Conservation (phyloP, 2,797 vertebrate genomes). For the Oreortyx pictus region DNA sequence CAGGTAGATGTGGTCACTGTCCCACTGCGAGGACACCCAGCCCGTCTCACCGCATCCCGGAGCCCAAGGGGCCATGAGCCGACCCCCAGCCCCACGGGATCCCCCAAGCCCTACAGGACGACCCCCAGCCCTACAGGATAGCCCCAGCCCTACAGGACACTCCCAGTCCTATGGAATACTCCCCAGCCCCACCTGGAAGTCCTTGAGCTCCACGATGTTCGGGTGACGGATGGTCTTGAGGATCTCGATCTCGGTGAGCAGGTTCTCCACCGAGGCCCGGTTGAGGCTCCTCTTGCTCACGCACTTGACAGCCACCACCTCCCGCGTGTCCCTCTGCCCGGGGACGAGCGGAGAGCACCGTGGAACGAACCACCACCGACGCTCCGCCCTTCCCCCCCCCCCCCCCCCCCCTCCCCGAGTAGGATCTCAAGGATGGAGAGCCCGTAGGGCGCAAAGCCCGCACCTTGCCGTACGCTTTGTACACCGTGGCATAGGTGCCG, state of each 20-base stretch:
- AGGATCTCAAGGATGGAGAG: no score
- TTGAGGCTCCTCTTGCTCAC: slow-evolving; percentile 94
- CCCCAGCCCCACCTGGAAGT: slow-evolving; percentile 87
- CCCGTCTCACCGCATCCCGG: fast-evolving
- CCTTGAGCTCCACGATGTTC: slow-evolving; percentile 95
- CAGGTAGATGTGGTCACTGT: slow-evolving; percentile 93
- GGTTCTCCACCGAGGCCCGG: slow-evolving; percentile 92
- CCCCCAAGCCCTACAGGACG: no score
- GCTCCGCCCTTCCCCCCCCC: background rate
- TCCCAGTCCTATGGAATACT: fast-evolving
- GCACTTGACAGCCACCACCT: slow-evolving; percentile 96
- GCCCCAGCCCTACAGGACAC: background rate
- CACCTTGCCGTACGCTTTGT: slow-evolving; percentile 92
- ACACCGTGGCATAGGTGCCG: slow-evolving; percentile 94
- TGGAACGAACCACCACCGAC: background rate
- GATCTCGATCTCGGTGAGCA: slow-evolving; percentile 96
- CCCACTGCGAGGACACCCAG: slow-evolving; percentile 84
- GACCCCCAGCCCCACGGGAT: slow-evolving; percentile 53
- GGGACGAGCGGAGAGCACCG: background rate
- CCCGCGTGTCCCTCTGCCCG: slow-evolving; percentile 86
- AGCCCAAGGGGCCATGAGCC: background rate
- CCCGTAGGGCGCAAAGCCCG: background rate
- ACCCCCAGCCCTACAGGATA: fast-evolving
- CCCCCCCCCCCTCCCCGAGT: background rate
- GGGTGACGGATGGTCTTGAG: slow-evolving; percentile 92